A percentile compares a stretch with the other conserved stretches of the same genome.
These are phyloP conservation scores for Magallana angulata DNA, from an alignment of 1,140 invertebrate genomes.

Conservation along the genomic window DNA sequence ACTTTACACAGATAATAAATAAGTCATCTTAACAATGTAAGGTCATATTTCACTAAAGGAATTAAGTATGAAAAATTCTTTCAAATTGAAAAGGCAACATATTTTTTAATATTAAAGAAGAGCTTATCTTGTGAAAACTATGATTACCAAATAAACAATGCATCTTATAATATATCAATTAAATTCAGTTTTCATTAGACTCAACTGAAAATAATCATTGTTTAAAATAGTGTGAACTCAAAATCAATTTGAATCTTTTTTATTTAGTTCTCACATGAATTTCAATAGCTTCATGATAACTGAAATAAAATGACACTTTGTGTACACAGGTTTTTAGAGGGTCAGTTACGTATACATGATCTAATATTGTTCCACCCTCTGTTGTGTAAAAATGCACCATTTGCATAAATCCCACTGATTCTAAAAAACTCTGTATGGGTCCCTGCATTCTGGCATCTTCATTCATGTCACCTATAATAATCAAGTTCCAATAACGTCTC, in stretches of 20 bases:
- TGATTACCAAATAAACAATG: too few species aligned
- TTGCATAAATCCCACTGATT: constrained; percentile 20
- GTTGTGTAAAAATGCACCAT: constrained; percentile 31
- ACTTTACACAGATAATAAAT: neutral
- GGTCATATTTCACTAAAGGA: too few species aligned
- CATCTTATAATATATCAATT: neutral
- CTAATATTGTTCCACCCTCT: constrained; percentile 28
- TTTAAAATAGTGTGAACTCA: neutral
- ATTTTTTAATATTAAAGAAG: too few species aligned
- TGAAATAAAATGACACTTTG: constrained; percentile 22
- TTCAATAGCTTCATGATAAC: constrained; percentile 41
- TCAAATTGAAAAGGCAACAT: too few species aligned
- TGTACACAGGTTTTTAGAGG: neutral
- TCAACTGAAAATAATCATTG: neutral
- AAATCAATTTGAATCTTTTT: neutral
- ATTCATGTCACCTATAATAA: constrained; percentile 34
- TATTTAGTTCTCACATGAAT: constrained; percentile 29
- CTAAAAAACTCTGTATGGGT: constrained; percentile 12
- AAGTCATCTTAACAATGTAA: neutral
- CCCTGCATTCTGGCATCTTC: neutral
- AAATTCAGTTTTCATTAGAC: neutral
- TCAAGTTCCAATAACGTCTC: too few species aligned
- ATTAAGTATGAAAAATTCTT: too few species aligned
- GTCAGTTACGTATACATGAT: constrained; percentile 36
- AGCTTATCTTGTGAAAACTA: too few species aligned